These are phyloP conservation scores for Homalodisca vitripennis DNA, from an alignment of 1,140 invertebrate genomes.

Conservation along the genomic window DNA sequence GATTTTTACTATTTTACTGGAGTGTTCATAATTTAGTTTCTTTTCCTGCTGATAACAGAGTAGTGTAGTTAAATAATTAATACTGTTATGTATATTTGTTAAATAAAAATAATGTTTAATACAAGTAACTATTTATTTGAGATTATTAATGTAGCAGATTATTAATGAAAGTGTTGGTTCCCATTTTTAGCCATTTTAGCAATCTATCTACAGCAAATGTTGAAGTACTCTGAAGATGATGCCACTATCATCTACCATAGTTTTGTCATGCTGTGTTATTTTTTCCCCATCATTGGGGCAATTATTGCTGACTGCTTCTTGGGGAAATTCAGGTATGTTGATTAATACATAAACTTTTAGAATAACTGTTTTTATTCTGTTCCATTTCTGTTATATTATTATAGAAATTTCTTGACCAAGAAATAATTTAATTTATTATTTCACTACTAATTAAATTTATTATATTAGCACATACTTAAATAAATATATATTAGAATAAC, in stretches of 20 bases:
- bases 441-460: not conserved
- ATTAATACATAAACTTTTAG: no score
- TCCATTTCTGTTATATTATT: not conserved
- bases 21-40: no score
- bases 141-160: no score
- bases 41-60: no score
- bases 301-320: conserved; percentile 84
- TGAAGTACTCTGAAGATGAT: conserved; percentile 61
- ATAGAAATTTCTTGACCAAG: not conserved
- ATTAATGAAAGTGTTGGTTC: no score
- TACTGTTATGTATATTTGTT: no score
- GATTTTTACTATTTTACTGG: no score
- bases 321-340: conserved; percentile 71
- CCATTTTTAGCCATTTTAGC: conserved; percentile 69
- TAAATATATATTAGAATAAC: not conserved
- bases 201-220: conserved; percentile 70
- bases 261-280: conserved; percentile 83
- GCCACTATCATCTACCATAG: conserved; percentile 81
- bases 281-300: conserved; percentile 83
- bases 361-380: no score
- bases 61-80: no score
- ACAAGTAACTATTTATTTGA: no score
- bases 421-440: not conserved
- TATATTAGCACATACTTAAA: not conserved
- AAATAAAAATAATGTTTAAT: no score